Percentiles rank a stretch among this genome's conserved stretches.
These are phyloP conservation scores for Xenopus borealis DNA, from an alignment of 2,113 vertebrate genomes.

Conservation along the genomic window DNA sequence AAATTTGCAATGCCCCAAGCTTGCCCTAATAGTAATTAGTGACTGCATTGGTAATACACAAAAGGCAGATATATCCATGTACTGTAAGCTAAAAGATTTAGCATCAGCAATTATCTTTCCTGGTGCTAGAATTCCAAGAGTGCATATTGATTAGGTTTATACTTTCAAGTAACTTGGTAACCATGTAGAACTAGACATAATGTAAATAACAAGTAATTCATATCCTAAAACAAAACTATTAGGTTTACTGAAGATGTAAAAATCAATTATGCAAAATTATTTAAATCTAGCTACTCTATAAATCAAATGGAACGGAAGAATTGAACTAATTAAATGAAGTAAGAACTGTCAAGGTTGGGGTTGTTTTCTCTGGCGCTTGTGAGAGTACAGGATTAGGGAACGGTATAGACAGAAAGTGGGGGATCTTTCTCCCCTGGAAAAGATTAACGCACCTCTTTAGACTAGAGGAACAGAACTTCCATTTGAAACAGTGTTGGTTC, in stretches of 20 bases:
- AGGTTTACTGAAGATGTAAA: not conserved
- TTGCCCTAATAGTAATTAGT: constrained; percentile 2
- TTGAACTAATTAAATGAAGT: too few relatives aligned
- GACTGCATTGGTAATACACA: not conserved
- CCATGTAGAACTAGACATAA: not conserved
- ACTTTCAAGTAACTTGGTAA: not conserved
- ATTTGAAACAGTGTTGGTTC: too few relatives aligned
- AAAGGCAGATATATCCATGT: constrained; percentile 21
- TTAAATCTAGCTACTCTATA: too few relatives aligned
- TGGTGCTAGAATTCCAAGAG: constrained; percentile 12
- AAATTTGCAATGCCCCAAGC: not conserved
- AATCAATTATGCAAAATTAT: too few relatives aligned
- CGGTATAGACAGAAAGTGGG: too few relatives aligned
- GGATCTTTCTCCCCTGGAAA: too few relatives aligned
- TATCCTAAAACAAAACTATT: not conserved
- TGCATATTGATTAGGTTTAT: constrained; percentile 27
- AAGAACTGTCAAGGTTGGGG: too few relatives aligned
- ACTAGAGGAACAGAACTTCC: too few relatives aligned
- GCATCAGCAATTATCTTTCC: constrained; percentile 12
- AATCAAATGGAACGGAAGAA: too few relatives aligned
- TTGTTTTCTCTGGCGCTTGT: too few relatives aligned
- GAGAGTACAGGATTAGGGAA: too few relatives aligned
- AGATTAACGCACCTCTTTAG: too few relatives aligned
- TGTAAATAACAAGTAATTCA: not conserved
- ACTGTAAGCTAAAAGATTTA: not conserved